Percentiles rank a stretch among this genome's conserved stretches.
Evolutionary conservation across 2,888 invertebrate species (phyloP).

Genomic region (Drosophila siamana): DNA sequence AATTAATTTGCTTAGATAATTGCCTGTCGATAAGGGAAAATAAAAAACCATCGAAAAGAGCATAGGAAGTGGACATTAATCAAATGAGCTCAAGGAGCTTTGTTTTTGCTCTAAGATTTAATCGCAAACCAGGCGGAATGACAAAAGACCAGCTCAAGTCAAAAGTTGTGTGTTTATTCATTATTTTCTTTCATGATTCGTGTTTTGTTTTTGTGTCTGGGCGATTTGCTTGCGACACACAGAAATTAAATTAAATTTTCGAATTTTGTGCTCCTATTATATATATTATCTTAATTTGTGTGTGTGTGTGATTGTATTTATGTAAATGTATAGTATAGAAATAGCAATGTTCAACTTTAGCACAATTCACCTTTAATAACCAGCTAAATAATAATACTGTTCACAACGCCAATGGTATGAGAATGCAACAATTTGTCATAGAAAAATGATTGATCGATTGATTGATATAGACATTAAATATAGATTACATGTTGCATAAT

Average conservation of each 20-base stretch:
- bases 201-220: constrained; percentile 21
- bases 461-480: constrained; percentile 53
- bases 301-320: constrained; percentile 32
- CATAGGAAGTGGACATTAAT: constrained; percentile 51
- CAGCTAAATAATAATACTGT: constrained; percentile 76
- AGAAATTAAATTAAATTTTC: constrained; percentile 64
- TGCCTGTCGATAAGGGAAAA: constrained; percentile 60
- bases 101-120: constrained; percentile 16
- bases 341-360: constrained; percentile 59
- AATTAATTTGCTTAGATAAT: constrained; percentile 72
- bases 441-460: constrained; percentile 54
- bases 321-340: constrained; percentile 51
- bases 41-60: constrained; percentile 27
- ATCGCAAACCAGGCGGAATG: constrained; percentile 31
- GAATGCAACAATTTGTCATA: constrained; percentile 65
- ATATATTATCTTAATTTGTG: constrained; percentile 36
- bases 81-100: constrained; percentile 33
- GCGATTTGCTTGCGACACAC: constrained; percentile 66
- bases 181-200: constrained; percentile 17
- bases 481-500: constrained; percentile 33
- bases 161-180: constrained; percentile 56
- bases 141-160: constrained; percentile 51
- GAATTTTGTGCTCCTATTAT: constrained; percentile 49
- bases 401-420: constrained; percentile 73
- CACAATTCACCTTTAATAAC: constrained; percentile 55